phyloP scores from a whole-genome alignment of 2,113 vertebrate genomes.

The Verasper variegatus region DNA sequence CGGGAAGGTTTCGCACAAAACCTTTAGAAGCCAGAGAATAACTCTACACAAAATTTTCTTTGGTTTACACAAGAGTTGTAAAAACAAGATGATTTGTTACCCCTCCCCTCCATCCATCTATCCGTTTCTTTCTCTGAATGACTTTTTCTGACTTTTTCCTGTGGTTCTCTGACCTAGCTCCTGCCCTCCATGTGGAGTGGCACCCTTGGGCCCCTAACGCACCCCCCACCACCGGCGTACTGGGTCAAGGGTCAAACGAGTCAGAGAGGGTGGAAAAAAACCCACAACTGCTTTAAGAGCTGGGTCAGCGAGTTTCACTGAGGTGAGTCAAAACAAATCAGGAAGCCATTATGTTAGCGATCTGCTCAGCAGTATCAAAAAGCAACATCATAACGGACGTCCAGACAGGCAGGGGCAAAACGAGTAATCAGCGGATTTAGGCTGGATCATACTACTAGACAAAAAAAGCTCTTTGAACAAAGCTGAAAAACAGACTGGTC shows the following conservation, averaged over 20 bases:
- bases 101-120: not conserved
- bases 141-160: conserved; percentile 52
- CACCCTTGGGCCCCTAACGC: conserved; percentile 57
- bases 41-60: conserved; percentile 33
- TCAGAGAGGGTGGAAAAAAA: conserved; percentile 56
- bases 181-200: conserved; percentile 53
- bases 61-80: conserved; percentile 27
- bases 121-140: conserved; percentile 29
- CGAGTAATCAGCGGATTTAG: conserved; percentile 19
- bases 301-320: conserved; percentile 43
- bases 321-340: conserved; percentile 63
- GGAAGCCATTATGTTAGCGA: conserved; percentile 33
- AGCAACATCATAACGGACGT: not conserved
- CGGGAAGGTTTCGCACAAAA: conserved; percentile 40
- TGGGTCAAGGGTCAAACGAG: conserved; percentile 51
- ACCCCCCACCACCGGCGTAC: conserved; percentile 1
- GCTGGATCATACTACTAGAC: conserved; percentile 36
- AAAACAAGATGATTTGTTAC: conserved; percentile 18
- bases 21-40: conserved; percentile 40
- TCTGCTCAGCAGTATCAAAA: conserved; percentile 33
- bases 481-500: conserved; percentile 53
- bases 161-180: conserved; percentile 48
- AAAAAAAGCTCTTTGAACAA: conserved; percentile 52
- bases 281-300: conserved; percentile 52
- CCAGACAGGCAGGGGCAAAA: conserved; percentile 21